Conservation (phyloP, 2,113 vertebrate species). For the Rana temporaria region DNA sequence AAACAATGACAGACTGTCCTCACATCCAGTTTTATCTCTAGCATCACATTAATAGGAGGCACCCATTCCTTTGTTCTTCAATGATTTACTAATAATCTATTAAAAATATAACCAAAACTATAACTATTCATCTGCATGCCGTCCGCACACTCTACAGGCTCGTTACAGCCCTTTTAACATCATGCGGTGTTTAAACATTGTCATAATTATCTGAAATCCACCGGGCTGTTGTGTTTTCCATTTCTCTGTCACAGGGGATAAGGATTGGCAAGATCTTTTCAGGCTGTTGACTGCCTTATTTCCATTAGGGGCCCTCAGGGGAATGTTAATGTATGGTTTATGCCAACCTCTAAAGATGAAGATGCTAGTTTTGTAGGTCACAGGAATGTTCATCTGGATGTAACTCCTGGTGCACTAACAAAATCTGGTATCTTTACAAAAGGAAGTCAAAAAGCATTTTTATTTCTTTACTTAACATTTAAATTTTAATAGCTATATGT, state of each 20-base stretch:
- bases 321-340: slow-evolving; percentile 52
- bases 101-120: not conserved
- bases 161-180: slow-evolving; percentile 41
- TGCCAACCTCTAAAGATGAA: slow-evolving; percentile 49
- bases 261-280: slow-evolving; percentile 51
- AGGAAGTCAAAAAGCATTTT: not conserved
- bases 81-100: not conserved
- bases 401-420: slow-evolving; percentile 10
- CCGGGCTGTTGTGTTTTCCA: slow-evolving; percentile 47
- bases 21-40: not conserved
- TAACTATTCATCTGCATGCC: slow-evolving; percentile 13
- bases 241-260: slow-evolving; percentile 47
- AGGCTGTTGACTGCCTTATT: slow-evolving; percentile 53
- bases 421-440: slow-evolving; percentile 21
- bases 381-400: slow-evolving; percentile 22
- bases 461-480: not conserved
- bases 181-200: slow-evolving; percentile 47
- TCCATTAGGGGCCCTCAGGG: slow-evolving; percentile 42
- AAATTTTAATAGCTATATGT: not conserved
- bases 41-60: not conserved
- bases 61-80: not conserved
- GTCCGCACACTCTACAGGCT: not conserved
- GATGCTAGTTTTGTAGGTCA: slow-evolving; percentile 53
- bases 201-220: slow-evolving; percentile 53
- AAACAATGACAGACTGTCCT: not conserved